These are phyloP conservation scores for Liasis olivaceus DNA, from an alignment of 2,797 vertebrate genomes.

Conservation along the genomic window DNA sequence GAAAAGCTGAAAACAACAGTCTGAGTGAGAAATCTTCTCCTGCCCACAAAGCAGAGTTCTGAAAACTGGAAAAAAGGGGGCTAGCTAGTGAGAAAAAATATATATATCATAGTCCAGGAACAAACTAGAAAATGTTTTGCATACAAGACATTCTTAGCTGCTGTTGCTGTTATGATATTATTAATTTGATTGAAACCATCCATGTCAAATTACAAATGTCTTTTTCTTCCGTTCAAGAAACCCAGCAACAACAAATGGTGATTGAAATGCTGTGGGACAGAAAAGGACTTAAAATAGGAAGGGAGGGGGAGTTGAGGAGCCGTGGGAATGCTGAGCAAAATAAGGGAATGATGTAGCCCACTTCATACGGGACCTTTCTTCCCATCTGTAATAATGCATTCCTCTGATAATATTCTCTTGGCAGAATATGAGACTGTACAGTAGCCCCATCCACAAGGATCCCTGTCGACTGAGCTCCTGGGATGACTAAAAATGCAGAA, in stretches of 20 bases:
- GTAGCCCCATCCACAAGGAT: background rate
- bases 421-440: constrained; percentile 31
- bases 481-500: constrained; percentile 38
- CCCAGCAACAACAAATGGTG: background rate
- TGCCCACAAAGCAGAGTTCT: background rate
- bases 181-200: background rate
- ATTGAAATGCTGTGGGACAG: background rate
- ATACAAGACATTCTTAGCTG: background rate
- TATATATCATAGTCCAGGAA: background rate
- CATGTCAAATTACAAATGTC: background rate
- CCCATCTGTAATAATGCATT: background rate
- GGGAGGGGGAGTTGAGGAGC: background rate
- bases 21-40: background rate
- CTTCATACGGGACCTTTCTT: constrained; percentile 21
- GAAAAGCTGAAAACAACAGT: constrained; percentile 11
- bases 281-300: constrained; percentile 16
- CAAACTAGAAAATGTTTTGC: background rate
- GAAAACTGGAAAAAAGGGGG: background rate
- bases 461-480: constrained; percentile 10
- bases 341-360: background rate
- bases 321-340: background rate
- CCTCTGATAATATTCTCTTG: constrained; percentile 3
- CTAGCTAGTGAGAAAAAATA: background rate
- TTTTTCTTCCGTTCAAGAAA: background rate
- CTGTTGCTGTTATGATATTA: background rate